A percentile compares a stretch with the other conserved stretches of the same genome.
Evolutionary conservation across 2,113 vertebrate genomes (phyloP).

Genomic region (Hypomesus transpacificus): DNA sequence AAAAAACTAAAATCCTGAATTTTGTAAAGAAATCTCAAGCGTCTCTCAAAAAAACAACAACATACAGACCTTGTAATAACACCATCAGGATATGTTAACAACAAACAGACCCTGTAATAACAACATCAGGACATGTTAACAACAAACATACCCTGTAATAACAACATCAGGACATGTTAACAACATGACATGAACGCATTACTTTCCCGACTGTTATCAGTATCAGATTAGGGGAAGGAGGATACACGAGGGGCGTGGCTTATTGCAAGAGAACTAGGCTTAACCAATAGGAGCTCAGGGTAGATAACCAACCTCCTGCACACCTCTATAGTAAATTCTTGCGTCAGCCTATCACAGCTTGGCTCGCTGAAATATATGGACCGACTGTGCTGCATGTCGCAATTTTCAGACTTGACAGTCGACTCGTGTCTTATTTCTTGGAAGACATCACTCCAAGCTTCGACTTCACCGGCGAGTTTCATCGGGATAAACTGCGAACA

Average conservation of each 20-base stretch:
- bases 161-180: background rate
- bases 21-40: no score
- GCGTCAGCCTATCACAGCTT: conserved; percentile 28
- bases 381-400: conserved; percentile 1
- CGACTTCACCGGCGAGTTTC: background rate
- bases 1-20: no score
- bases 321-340: conserved; percentile 12
- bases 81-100: background rate
- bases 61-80: background rate
- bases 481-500: background rate
- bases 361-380: conserved; percentile 24
- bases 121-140: background rate
- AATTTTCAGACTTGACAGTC: background rate
- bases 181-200: background rate
- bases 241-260: no score
- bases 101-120: background rate
- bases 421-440: no score
- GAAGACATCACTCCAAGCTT: no score
- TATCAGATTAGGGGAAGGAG: no score
- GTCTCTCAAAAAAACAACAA: no score
- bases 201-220: background rate
- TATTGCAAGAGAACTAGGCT: no score
- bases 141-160: background rate
- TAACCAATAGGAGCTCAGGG: conserved; percentile 11
- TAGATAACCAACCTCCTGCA: conserved; percentile 19